Percentiles rank a stretch among this genome's conserved stretches.
phyloP scores from a whole-genome alignment of 2,797 vertebrate genomes.

The Eurystomus glaucurus region DNA sequence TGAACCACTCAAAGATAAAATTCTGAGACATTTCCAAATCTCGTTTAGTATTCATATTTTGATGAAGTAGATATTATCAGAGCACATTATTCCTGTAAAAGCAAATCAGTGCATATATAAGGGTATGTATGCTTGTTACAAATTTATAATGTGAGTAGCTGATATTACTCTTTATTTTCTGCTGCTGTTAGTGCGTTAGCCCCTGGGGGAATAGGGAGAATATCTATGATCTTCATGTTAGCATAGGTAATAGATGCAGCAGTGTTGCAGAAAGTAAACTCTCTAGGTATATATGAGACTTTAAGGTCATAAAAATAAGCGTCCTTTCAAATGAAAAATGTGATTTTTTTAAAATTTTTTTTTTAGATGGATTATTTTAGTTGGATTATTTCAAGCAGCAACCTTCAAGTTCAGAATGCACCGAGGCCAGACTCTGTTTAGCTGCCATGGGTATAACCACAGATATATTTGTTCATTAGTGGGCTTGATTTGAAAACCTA shows the following conservation, averaged over 20 bases:
- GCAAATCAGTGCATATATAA: background rate
- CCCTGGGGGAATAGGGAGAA: accelerated
- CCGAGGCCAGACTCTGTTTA: background rate
- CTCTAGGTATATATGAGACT: background rate
- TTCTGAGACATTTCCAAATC: background rate
- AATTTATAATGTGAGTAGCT: background rate
- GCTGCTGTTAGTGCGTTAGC: background rate
- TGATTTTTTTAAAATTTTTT: too few species aligned
- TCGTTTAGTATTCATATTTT: background rate
- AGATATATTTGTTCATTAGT: background rate
- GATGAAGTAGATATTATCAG: background rate
- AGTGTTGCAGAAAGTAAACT: background rate
- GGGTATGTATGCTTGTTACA: background rate
- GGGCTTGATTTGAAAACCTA: background rate
- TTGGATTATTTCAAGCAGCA: background rate
- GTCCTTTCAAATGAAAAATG: background rate
- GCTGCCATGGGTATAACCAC: background rate
- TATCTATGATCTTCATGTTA: background rate
- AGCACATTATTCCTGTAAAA: background rate
- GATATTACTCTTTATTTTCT: background rate
- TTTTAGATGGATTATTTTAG: background rate
- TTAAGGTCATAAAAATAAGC: background rate
- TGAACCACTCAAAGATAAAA: background rate
- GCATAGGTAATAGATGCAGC: background rate
- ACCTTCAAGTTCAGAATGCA: background rate